phyloP scores from a whole-genome alignment of 2,113 vertebrate species.

The Anseranas semipalmata region DNA sequence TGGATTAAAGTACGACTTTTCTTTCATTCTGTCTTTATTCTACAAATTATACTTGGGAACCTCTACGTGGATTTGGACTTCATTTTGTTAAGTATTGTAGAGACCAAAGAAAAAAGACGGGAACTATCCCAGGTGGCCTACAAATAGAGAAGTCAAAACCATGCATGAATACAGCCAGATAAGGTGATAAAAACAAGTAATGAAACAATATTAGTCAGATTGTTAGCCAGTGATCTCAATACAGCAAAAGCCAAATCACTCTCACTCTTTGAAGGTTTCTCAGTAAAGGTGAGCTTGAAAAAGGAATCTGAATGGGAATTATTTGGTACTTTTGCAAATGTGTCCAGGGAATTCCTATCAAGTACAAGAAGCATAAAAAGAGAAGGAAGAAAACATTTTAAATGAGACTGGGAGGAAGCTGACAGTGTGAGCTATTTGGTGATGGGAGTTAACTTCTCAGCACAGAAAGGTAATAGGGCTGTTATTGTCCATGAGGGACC shows the following conservation, averaged over 20 bases:
- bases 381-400: not conserved
- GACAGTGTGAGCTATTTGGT: not conserved
- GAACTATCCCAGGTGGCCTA: not conserved
- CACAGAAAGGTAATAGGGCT: not conserved
- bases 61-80: not conserved
- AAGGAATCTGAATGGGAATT: not conserved
- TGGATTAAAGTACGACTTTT: not conserved
- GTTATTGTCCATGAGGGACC: not conserved
- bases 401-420: not conserved
- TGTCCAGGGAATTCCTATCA: not conserved
- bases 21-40: not conserved
- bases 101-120: not conserved
- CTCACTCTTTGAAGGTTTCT: not conserved
- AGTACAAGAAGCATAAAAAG: not conserved
- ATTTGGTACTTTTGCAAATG: not conserved
- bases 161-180: not conserved
- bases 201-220: not conserved
- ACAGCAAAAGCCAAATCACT: not conserved
- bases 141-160: not conserved
- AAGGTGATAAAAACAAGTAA: not conserved
- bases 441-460: not conserved
- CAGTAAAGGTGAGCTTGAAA: not conserved
- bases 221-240: not conserved
- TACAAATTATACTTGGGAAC: accelerated
- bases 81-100: not conserved